phyloP scores from a whole-genome alignment of 2,113 vertebrate genomes.

The Malurus cyaneus region DNA sequence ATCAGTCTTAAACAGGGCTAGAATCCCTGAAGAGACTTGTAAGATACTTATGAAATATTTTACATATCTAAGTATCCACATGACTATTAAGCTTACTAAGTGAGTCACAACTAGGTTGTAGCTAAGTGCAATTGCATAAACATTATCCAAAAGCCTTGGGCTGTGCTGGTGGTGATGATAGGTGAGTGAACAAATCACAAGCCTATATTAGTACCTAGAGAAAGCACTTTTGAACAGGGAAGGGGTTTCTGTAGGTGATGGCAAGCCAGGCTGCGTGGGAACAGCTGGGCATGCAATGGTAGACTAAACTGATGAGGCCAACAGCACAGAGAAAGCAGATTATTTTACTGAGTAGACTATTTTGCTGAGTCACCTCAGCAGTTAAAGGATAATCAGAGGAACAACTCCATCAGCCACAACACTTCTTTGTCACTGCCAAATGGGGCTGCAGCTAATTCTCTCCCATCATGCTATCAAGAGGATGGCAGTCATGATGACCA shows the following conservation, averaged over 20 bases:
- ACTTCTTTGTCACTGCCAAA: not conserved
- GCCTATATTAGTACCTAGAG: not conserved
- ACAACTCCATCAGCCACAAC: conserved; percentile 16
- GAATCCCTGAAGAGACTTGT: not conserved
- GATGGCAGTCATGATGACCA: not conserved
- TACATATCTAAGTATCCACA: not conserved
- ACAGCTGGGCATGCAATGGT: not conserved
- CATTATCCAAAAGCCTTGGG: not conserved
- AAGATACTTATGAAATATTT: not conserved
- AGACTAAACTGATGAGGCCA: conserved; percentile 32
- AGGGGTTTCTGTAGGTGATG: not conserved
- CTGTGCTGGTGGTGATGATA: not conserved
- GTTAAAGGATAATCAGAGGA: conserved; percentile 46
- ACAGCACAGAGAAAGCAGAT: conserved; percentile 47
- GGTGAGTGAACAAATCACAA: not conserved
- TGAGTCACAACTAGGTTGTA: not conserved
- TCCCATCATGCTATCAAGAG: not conserved
- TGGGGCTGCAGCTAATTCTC: not conserved
- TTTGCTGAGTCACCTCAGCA: conserved; percentile 1
- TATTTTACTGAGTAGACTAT: conserved; percentile 48
- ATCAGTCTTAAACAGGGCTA: not conserved
- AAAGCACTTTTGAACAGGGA: not conserved
- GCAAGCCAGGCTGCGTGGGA: not conserved
- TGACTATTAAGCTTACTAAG: not conserved
- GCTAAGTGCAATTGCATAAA: not conserved